A percentile compares a stretch with the other conserved stretches of the same genome.
Evolutionary conservation across 2,797 vertebrate species (phyloP).

Genomic region (Nyctibius grandis): DNA sequence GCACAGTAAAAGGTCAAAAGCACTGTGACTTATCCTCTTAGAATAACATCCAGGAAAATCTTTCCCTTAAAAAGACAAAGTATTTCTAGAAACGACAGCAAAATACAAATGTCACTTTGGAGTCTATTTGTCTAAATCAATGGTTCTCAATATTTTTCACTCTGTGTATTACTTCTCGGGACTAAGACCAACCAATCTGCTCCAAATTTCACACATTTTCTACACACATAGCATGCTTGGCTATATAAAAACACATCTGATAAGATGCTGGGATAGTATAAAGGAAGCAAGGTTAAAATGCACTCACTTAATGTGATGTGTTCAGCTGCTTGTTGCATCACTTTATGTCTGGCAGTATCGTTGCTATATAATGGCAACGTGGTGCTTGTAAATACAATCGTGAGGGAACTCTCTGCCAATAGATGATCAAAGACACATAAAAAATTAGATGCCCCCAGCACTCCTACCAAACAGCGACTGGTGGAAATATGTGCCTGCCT

Average conservation of each 20-base stretch:
- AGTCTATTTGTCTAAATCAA: slow-evolving; percentile 28
- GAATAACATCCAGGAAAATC: slow-evolving; percentile 33
- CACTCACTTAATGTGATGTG: neutral
- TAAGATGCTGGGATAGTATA: neutral
- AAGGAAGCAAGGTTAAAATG: neutral
- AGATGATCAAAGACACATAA: neutral
- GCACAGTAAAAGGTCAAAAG: slow-evolving; percentile 54
- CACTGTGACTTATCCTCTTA: slow-evolving; percentile 26
- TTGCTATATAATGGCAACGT: neutral
- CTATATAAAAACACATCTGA: neutral
- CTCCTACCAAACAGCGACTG: neutral
- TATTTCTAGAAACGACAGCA: neutral
- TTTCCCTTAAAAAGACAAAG: slow-evolving; percentile 35
- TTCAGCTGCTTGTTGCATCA: neutral
- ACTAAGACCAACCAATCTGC: neutral
- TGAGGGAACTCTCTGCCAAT: neutral
- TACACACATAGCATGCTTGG: neutral
- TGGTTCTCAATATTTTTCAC: slow-evolving; percentile 7
- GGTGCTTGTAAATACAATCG: neutral
- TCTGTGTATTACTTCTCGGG: neutral
- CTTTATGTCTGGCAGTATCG: neutral
- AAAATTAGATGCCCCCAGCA: neutral
- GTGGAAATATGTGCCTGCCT: neutral
- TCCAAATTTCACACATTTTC: slow-evolving; percentile 7
- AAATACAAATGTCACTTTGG: slow-evolving; percentile 12